Percentiles rank a stretch among this genome's conserved stretches.
These are phyloP conservation scores for Lochmaea capreae DNA, from an alignment of 2,888 invertebrate genomes.

Conservation along the genomic window DNA sequence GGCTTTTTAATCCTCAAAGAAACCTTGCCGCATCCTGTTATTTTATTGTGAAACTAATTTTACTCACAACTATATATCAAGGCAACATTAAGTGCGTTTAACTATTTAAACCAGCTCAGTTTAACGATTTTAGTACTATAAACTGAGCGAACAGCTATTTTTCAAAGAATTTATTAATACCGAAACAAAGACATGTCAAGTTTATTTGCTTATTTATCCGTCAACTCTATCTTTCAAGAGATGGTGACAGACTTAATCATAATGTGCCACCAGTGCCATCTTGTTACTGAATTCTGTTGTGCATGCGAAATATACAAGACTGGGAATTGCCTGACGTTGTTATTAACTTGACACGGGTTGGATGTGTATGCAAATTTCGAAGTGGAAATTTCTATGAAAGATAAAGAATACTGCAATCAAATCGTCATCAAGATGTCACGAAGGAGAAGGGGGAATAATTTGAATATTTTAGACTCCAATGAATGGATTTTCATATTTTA, in stretches of 20 bases:
- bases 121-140: too few relatives aligned
- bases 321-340: conserved; percentile 40
- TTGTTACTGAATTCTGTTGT: conserved; percentile 32
- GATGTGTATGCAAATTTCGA: conserved; percentile 29
- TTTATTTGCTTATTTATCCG: not conserved
- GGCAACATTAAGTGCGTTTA: too few relatives aligned
- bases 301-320: conserved; percentile 36
- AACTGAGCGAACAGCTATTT: too few relatives aligned
- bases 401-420: conserved; percentile 22
- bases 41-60: too few relatives aligned
- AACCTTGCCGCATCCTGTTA: too few relatives aligned
- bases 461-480: conserved; percentile 23
- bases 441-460: conserved; percentile 18
- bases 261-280: conserved; percentile 20
- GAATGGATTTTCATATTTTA: conserved; percentile 29
- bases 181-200: too few relatives aligned
- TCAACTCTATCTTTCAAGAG: not conserved
- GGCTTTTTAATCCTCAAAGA: too few relatives aligned
- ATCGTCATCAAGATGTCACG: conserved; percentile 32
- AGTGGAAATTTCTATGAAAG: conserved; percentile 16
- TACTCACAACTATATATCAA: too few relatives aligned
- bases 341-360: conserved; percentile 43
- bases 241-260: conserved; percentile 28
- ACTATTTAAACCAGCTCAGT: too few relatives aligned
- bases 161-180: too few relatives aligned